phyloP scores from a whole-genome alignment of 2,797 vertebrate genomes.

The Paramormyrops hopkinsi region DNA sequence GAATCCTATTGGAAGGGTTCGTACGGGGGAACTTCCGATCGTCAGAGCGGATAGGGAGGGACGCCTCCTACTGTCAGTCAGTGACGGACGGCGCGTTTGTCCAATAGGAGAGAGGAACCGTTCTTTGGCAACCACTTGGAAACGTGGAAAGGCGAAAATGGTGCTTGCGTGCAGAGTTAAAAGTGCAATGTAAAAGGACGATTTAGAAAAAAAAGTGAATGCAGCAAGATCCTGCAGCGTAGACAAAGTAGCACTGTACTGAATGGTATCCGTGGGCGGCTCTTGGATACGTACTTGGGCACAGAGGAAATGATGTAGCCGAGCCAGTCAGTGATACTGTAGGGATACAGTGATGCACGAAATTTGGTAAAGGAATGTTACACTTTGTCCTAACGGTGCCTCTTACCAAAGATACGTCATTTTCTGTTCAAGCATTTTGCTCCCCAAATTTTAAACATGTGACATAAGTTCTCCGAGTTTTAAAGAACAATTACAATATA shows the following conservation, averaged over 20 bases:
- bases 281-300: slow-evolving; percentile 13
- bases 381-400: not conserved
- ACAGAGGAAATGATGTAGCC: slow-evolving; percentile 24
- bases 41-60: slow-evolving; percentile 43
- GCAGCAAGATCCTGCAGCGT: slow-evolving; percentile 2
- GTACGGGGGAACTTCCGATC: slow-evolving; percentile 47
- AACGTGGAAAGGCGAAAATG: slow-evolving; percentile 62
- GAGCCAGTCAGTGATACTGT: not conserved
- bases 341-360: not conserved
- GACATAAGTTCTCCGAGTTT: not conserved
- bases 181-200: slow-evolving; percentile 21
- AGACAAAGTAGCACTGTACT: slow-evolving; percentile 23
- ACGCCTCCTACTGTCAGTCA: slow-evolving; percentile 19
- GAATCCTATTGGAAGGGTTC: slow-evolving; percentile 47
- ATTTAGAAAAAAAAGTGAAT: slow-evolving; percentile 24
- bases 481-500: not conserved
- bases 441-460: not conserved
- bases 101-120: slow-evolving; percentile 48
- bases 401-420: not conserved
- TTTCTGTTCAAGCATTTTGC: not conserved
- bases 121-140: slow-evolving; percentile 54
- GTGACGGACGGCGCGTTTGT: slow-evolving; percentile 44
- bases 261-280: slow-evolving; percentile 22
- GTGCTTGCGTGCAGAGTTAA: slow-evolving; percentile 43
- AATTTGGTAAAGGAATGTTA: slow-evolving; percentile 1